Evolutionary conservation across 2,797 vertebrate species (phyloP).

Genomic region (Sciurus vulgaris): DNA sequence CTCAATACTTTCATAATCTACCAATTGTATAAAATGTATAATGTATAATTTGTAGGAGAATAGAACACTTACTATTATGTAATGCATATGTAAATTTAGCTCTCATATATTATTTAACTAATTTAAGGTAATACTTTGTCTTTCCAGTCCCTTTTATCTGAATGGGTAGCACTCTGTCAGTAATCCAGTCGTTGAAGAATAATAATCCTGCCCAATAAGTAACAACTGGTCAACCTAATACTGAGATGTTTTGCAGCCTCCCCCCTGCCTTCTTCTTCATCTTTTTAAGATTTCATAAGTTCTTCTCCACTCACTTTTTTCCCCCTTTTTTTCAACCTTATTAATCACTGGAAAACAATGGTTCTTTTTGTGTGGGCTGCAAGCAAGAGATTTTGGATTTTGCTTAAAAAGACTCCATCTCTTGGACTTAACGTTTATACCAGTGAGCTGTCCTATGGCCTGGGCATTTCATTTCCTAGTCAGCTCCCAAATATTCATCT

Average conservation of each 20-base stretch:
- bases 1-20: conserved; percentile 9
- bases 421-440: neutral
- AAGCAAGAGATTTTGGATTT: conserved; percentile 47
- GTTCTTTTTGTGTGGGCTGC: neutral
- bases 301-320: too few species aligned
- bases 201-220: neutral
- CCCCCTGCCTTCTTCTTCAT: too few species aligned
- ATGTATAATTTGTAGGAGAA: conserved; percentile 28
- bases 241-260: neutral
- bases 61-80: neutral
- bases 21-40: neutral
- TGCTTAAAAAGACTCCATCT: conserved; percentile 4
- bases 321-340: neutral
- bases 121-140: neutral
- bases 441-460: neutral
- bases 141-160: neutral
- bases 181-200: conserved; percentile 18
- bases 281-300: too few species aligned
- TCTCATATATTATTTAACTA: conserved; percentile 13
- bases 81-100: neutral
- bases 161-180: neutral
- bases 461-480: neutral
- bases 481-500: neutral
- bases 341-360: neutral
- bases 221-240: neutral